phyloP scores from a whole-genome alignment of 2,797 vertebrate genomes.

The Gallinago solitaria region DNA sequence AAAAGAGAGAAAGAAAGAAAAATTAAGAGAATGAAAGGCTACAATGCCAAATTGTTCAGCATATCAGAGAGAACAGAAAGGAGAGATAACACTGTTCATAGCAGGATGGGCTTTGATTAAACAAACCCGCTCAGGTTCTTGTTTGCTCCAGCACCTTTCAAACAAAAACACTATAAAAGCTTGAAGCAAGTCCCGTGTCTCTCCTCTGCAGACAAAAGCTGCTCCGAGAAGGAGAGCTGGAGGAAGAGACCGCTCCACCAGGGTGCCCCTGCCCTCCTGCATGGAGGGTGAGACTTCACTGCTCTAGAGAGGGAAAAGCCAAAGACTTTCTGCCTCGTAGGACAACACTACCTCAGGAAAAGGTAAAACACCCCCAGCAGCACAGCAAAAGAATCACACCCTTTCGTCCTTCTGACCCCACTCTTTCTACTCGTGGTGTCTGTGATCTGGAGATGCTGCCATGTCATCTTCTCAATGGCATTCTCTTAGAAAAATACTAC shows the following conservation, averaged over 20 bases:
- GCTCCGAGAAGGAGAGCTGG: neutral
- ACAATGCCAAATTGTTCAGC: neutral
- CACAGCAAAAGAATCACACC: neutral
- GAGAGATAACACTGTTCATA: neutral
- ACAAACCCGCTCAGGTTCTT: neutral
- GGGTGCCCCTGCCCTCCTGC: neutral
- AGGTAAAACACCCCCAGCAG: neutral
- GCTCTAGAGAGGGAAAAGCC: neutral
- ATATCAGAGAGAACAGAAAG: neutral
- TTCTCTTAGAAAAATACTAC: neutral
- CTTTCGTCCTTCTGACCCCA: neutral
- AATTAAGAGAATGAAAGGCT: neutral
- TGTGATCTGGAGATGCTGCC: neutral
- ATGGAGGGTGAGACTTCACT: neutral
- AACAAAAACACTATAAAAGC: neutral
- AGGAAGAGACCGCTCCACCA: neutral
- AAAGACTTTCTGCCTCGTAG: rapidly evolving
- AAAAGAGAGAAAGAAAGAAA: neutral
- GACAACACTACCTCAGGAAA: neutral
- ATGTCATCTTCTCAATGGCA: neutral
- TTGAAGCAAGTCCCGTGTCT: neutral
- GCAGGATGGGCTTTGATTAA: neutral
- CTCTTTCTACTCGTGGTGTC: rapidly evolving
- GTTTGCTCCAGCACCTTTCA: neutral
- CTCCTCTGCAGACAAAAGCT: neutral